Evolutionary conservation across 2,888 invertebrate genomes (phyloP).

Genomic region (Acronicta psi): DNA sequence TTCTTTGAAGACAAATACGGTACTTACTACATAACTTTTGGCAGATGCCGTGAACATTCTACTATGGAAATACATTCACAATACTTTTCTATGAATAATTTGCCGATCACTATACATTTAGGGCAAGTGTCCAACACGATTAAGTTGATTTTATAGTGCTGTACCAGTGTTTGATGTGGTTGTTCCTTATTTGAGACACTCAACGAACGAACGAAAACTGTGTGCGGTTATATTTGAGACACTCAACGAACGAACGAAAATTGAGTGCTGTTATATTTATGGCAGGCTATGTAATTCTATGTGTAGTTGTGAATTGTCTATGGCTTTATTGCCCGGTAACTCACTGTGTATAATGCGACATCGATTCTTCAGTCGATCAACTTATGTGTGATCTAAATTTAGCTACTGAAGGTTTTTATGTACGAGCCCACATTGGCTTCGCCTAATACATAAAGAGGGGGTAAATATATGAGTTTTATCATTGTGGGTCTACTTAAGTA

Average conservation of each 20-base stretch:
- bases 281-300: background rate
- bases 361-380: background rate
- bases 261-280: background rate
- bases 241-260: slow-evolving; percentile 16
- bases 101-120: slow-evolving; percentile 8
- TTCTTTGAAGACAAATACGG: background rate
- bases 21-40: slow-evolving; percentile 24
- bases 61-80: slow-evolving; percentile 30
- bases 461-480: too few relatives aligned
- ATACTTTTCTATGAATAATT: slow-evolving; percentile 16
- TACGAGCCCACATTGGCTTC: too few relatives aligned
- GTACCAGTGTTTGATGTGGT: slow-evolving; percentile 27
- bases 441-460: too few relatives aligned
- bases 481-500: too few relatives aligned
- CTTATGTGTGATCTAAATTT: background rate
- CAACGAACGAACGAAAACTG: slow-evolving; percentile 6
- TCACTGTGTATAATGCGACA: background rate
- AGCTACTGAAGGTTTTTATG: too few relatives aligned
- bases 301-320: slow-evolving; percentile 3
- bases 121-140: slow-evolving; percentile 49
- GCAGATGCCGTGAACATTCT: slow-evolving; percentile 18
- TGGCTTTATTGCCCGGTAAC: slow-evolving; percentile 8
- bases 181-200: slow-evolving; percentile 30
- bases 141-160: slow-evolving; percentile 47
- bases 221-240: slow-evolving; percentile 12